Conservation (phyloP, 2,888 invertebrate genomes). For the Ormyrus thymus region DNA sequence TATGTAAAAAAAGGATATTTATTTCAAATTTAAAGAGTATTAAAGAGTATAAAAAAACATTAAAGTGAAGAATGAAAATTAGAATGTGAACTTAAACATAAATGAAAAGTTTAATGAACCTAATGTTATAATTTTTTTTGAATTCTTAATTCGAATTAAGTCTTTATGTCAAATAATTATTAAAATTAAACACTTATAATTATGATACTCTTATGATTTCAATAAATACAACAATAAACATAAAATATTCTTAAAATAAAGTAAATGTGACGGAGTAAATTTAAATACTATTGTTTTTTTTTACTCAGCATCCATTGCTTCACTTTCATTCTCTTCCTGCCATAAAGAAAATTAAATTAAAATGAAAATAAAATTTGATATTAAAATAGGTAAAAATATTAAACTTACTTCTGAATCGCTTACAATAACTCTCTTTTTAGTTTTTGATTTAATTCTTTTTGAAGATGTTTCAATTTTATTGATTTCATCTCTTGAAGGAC, state of each 20-base stretch:
- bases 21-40: no score
- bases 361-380: not conserved
- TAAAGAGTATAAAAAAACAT: no score
- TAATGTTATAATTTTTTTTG: no score
- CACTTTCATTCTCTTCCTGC: constrained; percentile 23
- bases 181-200: no score
- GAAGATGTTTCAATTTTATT: not conserved
- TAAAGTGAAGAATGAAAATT: no score
- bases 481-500: constrained; percentile 16
- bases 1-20: no score
- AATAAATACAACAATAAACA: not conserved
- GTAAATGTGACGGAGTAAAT: not conserved
- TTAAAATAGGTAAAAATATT: not conserved
- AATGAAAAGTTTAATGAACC: no score
- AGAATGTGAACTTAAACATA: no score
- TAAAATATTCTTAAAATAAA: not conserved
- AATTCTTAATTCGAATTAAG: not conserved
- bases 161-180: not conserved
- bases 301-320: constrained; percentile 45
- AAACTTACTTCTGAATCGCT: not conserved
- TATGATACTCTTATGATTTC: no score
- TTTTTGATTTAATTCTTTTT: constrained; percentile 32
- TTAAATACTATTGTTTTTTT: constrained; percentile 1
- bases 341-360: not conserved
- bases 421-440: not conserved